Conservation (phyloP, 2,113 vertebrate genomes). For the Gorsachius goisagi region DNA sequence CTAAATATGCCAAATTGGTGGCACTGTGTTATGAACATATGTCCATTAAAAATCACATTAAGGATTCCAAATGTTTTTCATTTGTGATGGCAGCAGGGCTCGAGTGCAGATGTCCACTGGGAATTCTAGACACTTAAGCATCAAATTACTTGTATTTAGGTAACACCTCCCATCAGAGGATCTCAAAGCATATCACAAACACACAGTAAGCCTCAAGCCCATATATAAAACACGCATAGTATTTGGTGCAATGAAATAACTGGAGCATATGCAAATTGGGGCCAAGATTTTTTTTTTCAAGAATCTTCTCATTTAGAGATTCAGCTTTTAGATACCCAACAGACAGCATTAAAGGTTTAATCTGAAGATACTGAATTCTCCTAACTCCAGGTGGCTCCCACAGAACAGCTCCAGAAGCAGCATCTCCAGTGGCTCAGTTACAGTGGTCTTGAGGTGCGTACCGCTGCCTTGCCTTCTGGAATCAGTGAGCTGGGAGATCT, state of each 20-base stretch:
- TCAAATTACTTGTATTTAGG: constrained; percentile 58
- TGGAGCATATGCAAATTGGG: constrained; percentile 30
- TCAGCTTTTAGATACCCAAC: background rate
- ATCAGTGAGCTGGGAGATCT: background rate
- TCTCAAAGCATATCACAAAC: constrained; percentile 46
- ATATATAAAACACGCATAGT: background rate
- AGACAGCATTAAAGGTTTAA: constrained; percentile 1
- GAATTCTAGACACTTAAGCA: constrained; percentile 51
- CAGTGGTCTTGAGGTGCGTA: background rate
- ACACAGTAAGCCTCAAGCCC: constrained; percentile 4
- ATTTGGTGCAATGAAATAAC: constrained; percentile 24
- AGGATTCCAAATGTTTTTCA: constrained; percentile 67
- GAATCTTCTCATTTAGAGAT: background rate
- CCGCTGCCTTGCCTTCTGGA: background rate
- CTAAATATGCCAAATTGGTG: constrained; percentile 66
- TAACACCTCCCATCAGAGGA: constrained; percentile 53
- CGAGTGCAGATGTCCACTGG: constrained; percentile 55
- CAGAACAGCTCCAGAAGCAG: background rate
- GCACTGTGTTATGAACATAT: constrained; percentile 62
- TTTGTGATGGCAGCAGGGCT: constrained; percentile 57
- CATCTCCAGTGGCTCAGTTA: background rate
- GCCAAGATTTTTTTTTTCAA: background rate
- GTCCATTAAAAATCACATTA: constrained; percentile 66
- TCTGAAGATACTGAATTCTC: background rate
- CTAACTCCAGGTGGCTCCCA: background rate